Evolutionary conservation across 1,140 invertebrate species (phyloP), one percentile per base, ranked within the genome.

Genomic region (Papilio helenus): DNA sequence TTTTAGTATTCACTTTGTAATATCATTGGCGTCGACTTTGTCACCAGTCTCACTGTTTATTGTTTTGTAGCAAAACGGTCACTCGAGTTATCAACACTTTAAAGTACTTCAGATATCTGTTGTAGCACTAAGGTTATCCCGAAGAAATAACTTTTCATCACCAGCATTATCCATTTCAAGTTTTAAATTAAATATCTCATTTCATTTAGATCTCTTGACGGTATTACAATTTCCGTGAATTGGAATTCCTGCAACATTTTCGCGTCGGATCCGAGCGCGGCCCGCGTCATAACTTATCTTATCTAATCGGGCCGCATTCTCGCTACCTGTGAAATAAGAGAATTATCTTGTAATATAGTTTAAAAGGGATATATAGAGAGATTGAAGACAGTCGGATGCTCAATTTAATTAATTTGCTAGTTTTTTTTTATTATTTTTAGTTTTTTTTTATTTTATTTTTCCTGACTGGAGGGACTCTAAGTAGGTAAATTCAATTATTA

Each of bases 201-300:
- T 76, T 76, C 46, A 76, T 76, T 76, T 46, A 76, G 42, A 46
- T 46, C 73, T 46, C 23, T 76, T 46, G 42, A 73, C 72, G 73
- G 44, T 46, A 46, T 76, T 29, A 51, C 73, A 49, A 29, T 76
- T 76, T 76, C 46, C 23, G 73, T 18, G 73, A 76, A 76, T 76
- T 76, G 73, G 49, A 76, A 76, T 76, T 76, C 73, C 46, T 18
- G 46, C 46, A 76, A 51, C 73, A 76, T 76, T 76, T 76, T 76
- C 73, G 46, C 73, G 73, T 51, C 49, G 73, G 26, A 76, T 55
- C 73, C 46, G 73, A 20, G 46, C 58, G 58, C 20, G 55, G 58
- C 58, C 58, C 20, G 58, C 73, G 73, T 74, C 72, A 74, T 74
- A 49, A 46, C 72, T 46, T 74, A 23, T 23, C 44, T 20, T 74